phyloP scores from a whole-genome alignment of 2,797 vertebrate species.

The Iguana delicatissima region DNA sequence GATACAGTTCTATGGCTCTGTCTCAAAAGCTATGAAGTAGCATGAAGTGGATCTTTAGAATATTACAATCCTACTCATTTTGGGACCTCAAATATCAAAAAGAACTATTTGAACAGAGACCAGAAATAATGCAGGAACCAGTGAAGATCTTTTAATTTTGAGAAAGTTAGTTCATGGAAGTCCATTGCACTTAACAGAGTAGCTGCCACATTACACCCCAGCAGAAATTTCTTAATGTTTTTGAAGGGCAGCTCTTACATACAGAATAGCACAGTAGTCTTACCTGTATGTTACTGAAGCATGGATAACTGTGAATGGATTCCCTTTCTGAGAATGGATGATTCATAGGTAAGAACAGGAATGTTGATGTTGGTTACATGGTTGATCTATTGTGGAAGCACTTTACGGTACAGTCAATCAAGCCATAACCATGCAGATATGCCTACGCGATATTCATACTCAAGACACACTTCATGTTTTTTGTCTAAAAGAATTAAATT shows the following conservation, averaged over 20 bases:
- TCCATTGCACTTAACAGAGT: not conserved
- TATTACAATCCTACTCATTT: no score
- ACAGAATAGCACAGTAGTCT: not conserved
- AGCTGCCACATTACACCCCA: not conserved
- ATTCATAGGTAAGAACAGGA: not conserved
- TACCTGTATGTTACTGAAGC: not conserved
- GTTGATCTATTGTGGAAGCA: not conserved
- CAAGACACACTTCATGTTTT: not conserved
- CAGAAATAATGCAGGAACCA: no score
- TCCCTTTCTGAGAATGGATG: not conserved
- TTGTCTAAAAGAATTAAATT: not conserved
- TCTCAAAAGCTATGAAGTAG: no score
- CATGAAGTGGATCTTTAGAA: no score
- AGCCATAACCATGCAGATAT: not conserved
- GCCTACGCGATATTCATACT: not conserved
- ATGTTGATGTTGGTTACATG: not conserved
- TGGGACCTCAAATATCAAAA: no score
- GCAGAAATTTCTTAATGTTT: not conserved
- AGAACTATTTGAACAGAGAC: no score
- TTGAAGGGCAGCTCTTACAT: not conserved
- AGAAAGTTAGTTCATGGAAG: not conserved
- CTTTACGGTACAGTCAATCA: not conserved
- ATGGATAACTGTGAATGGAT: not conserved
- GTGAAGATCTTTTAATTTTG: not conserved
- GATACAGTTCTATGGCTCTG: no score